These are phyloP conservation scores for Archaeoteleia sp. DNA, from an alignment of 2,888 invertebrate genomes.

Conservation along the genomic window DNA sequence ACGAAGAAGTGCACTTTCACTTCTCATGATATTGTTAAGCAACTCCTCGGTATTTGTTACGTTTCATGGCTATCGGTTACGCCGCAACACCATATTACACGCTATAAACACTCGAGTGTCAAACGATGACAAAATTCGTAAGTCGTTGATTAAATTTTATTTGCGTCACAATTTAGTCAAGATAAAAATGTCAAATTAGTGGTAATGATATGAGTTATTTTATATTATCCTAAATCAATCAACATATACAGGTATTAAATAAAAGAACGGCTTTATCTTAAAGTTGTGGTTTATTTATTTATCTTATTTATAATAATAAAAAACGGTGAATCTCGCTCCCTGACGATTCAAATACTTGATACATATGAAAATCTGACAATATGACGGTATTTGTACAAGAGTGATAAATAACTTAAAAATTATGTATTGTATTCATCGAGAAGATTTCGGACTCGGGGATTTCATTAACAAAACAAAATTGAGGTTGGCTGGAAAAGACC, in stretches of 20 bases:
- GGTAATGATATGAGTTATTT: too few species aligned
- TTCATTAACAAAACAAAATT: too few species aligned
- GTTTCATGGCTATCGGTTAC: constrained; percentile 12
- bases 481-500: too few species aligned
- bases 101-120: neutral
- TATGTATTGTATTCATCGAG: constrained; percentile 40
- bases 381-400: constrained; percentile 63
- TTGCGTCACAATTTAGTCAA: too few species aligned
- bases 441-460: neutral
- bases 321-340: constrained; percentile 43
- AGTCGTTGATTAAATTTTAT: constrained; percentile 4
- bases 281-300: constrained; percentile 41
- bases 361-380: constrained; percentile 58
- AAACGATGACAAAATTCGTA: constrained; percentile 25
- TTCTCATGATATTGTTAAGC: constrained; percentile 63
- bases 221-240: too few species aligned
- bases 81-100: constrained; percentile 10
- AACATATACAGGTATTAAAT: too few species aligned
- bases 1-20: constrained; percentile 64
- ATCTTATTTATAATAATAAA: constrained; percentile 46
- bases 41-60: constrained; percentile 46
- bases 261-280: constrained; percentile 7
- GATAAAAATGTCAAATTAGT: too few species aligned
- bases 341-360: constrained; percentile 56
- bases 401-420: constrained; percentile 67